Evolutionary conservation across 2,113 vertebrate species (phyloP), one percentile per base, ranked within the genome.

Genomic region (Brachionichthys hirsutus): DNA sequence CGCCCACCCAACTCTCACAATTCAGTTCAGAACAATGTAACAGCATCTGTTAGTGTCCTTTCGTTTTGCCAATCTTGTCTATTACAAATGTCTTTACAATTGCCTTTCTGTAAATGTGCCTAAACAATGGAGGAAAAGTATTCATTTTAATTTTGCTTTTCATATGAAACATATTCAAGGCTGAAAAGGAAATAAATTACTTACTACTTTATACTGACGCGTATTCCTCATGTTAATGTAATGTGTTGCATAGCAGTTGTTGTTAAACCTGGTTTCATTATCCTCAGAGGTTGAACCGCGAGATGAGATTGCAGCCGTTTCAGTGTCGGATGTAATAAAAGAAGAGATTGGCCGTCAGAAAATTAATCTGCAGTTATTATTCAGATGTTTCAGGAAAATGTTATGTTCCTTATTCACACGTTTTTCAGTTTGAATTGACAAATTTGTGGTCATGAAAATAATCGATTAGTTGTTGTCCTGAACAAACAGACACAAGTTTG

Each of bases 161-260:
- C 89, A 90, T 92, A 93, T 89, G 77, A 85, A 89, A 90, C 89
- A 87, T 91, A 92, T 86, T 91, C 83, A 90, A 92, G 87, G 87
- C 90, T 92, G 88, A 91, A 82, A 87, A 89, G 82, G 87, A 84
- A 92, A 90, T 90, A 92, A 92, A 92, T 85, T 92, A 90, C 88
- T 89, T 89, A 91, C 77, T 90, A 77, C 71, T 78, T 81, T 63
- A 77, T 54, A 73, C 52, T 34, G 48, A 16, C 66, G 46, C 50
- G 51, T 67, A 34, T 40, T 44, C 5, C 42, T 56, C 50, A 41
- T 19, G 38, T 58, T 78, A 40, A 46, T 24, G 3, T n/a, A 3
- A 41, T 38, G 10, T 11, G 12, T 10, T 38, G 6, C 36, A 38
- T 38, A 12, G 2, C 8, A 9, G 8, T 38, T 38, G 36, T 11